Base-by-base conservation (phyloP, 2,888 invertebrate genomes). In the Plagodis dolabraria region DNA sequence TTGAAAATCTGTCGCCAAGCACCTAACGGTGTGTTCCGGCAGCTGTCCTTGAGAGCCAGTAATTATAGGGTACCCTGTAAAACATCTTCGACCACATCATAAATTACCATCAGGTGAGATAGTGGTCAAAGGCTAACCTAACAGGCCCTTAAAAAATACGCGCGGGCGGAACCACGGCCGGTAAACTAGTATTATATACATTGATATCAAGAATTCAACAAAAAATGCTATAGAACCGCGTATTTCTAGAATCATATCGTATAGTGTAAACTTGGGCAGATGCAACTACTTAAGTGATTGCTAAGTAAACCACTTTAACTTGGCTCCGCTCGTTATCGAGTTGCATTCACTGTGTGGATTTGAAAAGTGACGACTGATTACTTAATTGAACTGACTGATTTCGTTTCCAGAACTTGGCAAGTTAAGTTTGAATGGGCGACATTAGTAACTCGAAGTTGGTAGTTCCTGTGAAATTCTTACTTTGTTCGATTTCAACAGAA, bases 221-320 rank as follows among this genome's bases (percentile, higher is more conserved):
- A n/a, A n/a, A 22, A 22, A 22, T 22, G 22, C 22, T 2, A 22
- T 22, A 4, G 22, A 1, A 22, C 22, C 22, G 22, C 22, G 22
- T 1, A 22, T 22, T 22, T 22, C 22, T 22, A 49, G 33, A 51
- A 51, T 57, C 57, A 43, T 7, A 11, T 51, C 60, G 53, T 9
- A 34, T 6, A 9, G 8, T 50, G 7, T 60, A 55, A 53, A 53
- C 22, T 6, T 0, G 7, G 22, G 59, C 47, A 56, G 55, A 51
- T 12, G 33, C 46, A 68, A 70, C 66, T 74, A 68, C 69, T 65
- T 74, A 80, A 81, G 79, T 80, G 78, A 78, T 76, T 69, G 59
- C 74, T 78, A 81, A 82, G 76, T 78, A 74, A 76, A 74, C 73
- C 73, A 74, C 73, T 79, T 68, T 57, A 72, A 79, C 72, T 80